A percentile compares a stretch with the other conserved stretches of the same genome.
Conservation (phyloP, 2,113 vertebrate species). For the Gadus chalcogrammus region DNA sequence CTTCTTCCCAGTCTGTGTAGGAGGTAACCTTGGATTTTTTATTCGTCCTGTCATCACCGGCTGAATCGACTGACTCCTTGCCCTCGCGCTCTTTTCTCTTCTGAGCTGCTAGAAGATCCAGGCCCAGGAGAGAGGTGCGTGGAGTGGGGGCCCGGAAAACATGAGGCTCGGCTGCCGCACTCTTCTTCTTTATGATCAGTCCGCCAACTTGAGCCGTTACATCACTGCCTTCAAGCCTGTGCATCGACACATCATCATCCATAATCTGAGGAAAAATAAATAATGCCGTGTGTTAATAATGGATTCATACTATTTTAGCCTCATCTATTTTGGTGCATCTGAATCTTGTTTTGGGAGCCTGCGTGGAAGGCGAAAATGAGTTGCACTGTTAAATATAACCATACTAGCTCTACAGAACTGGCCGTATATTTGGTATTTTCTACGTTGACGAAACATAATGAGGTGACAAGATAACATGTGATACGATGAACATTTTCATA, state of each 20-base stretch:
- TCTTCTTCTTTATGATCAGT: conserved; percentile 82
- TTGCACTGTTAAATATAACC: too few relatives aligned
- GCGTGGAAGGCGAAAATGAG: too few relatives aligned
- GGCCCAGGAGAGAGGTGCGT: conserved; percentile 85
- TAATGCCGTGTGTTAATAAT: neutral
- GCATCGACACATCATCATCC: conserved; percentile 79
- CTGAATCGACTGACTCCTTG: conserved; percentile 69
- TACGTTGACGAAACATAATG: neutral
- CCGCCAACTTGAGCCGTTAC: conserved; percentile 78
- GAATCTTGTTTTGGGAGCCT: neutral
- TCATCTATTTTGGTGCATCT: neutral
- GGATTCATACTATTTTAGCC: neutral
- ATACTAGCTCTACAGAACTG: too few relatives aligned
- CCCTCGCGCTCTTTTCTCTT: conserved; percentile 88
- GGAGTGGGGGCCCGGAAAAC: conserved; percentile 91
- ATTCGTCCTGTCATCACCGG: conserved; percentile 51
- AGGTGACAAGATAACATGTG: too few relatives aligned
- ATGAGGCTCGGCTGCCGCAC: conserved; percentile 81
- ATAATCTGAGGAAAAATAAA: conserved; percentile 47
- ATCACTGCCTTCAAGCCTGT: conserved; percentile 83
- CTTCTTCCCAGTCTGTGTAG: conserved; percentile 89
- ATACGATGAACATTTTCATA: neutral
- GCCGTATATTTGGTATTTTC: neutral
- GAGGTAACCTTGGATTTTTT: conserved; percentile 84
- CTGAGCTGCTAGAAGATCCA: conserved; percentile 91